These are phyloP conservation scores for Acanthiza pusilla DNA, from an alignment of 2,797 vertebrate genomes.

Conservation along the genomic window DNA sequence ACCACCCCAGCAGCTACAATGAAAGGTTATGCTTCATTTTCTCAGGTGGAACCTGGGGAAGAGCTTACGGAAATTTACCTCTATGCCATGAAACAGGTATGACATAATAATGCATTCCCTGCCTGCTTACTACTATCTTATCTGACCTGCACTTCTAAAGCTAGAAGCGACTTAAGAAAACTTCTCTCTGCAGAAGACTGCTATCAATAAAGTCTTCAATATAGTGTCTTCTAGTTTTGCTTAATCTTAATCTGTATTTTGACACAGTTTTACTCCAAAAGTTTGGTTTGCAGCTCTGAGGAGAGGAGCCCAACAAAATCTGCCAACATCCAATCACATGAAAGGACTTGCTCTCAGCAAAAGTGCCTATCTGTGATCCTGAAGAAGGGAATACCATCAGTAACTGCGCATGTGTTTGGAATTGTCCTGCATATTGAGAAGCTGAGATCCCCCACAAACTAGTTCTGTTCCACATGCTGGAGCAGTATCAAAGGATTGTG, in stretches of 20 bases:
- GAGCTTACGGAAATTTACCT: neutral
- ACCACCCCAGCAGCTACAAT: neutral
- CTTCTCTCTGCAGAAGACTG: neutral
- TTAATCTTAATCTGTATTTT: neutral
- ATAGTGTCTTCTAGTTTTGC: neutral
- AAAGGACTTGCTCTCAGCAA: neutral
- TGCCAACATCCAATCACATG: rapidly evolving
- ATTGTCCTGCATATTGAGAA: rapidly evolving
- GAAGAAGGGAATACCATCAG: neutral
- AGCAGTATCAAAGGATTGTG: neutral
- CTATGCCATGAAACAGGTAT: neutral
- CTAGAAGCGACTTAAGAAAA: neutral
- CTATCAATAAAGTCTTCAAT: rapidly evolving
- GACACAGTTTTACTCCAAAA: rapidly evolving
- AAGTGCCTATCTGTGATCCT: neutral
- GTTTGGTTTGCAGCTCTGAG: neutral
- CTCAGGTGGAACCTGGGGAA: neutral
- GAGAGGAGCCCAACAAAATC: rapidly evolving
- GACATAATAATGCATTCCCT: rapidly evolving
- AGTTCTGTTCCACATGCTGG: neutral
- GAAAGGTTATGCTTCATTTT: neutral
- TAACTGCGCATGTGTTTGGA: rapidly evolving
- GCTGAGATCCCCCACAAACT: neutral
- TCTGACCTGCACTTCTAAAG: neutral
- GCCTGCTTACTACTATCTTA: neutral